phyloP scores from a whole-genome alignment of 2,113 vertebrate genomes.

The Athene noctua region DNA sequence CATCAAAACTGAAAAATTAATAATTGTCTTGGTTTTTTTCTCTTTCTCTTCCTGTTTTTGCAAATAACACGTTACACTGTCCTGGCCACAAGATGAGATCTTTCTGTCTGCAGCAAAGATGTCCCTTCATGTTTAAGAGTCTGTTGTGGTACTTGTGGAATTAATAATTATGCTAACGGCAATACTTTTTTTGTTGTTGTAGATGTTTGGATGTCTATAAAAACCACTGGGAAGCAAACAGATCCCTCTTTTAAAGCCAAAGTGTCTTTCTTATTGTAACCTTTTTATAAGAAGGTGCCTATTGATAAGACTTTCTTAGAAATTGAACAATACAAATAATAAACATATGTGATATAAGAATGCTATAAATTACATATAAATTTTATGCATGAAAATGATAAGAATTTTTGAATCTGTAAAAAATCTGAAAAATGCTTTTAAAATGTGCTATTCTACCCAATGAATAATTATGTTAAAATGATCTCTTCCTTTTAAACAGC shows the following conservation, averaged over 20 bases:
- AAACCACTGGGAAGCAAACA: constrained; percentile 1
- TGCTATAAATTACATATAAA: background rate
- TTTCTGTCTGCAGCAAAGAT: background rate
- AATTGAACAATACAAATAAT: background rate
- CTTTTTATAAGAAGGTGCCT: background rate
- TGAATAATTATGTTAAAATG: background rate
- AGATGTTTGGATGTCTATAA: background rate
- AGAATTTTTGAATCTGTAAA: background rate
- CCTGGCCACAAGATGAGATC: background rate
- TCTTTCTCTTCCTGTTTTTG: background rate
- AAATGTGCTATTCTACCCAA: background rate
- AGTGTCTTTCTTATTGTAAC: background rate
- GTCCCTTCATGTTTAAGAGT: background rate
- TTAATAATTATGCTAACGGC: background rate
- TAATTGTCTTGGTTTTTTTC: background rate
- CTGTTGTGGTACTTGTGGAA: constrained; percentile 4
- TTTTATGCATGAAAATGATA: background rate
- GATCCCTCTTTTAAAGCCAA: constrained; percentile 32
- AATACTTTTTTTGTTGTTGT: background rate
- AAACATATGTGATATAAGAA: background rate
- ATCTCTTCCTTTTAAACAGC: background rate
- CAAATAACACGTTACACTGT: background rate
- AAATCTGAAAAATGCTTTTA: background rate
- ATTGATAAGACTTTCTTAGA: background rate
- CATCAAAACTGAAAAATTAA: background rate